Conservation (phyloP, 1,140 invertebrate genomes). For the Orussus abietinus region DNA sequence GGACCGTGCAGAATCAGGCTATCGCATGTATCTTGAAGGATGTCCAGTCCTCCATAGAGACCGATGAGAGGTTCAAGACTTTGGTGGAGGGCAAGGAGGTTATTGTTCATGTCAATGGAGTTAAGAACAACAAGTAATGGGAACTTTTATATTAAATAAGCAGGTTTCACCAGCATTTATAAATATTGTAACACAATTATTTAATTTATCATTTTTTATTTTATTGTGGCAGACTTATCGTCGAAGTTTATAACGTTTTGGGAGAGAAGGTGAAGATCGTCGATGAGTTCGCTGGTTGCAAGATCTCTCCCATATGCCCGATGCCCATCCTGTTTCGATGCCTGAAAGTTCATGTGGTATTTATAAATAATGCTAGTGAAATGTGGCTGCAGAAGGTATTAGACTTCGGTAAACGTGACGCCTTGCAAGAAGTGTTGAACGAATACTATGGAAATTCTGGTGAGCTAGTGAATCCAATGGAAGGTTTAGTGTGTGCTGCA, state of each 20-base stretch:
- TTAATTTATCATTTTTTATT: slow-evolving; percentile 8
- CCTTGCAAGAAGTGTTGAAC: slow-evolving; percentile 54
- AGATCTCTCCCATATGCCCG: slow-evolving; percentile 55
- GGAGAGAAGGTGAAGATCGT: slow-evolving; percentile 58
- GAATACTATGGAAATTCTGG: slow-evolving; percentile 57
- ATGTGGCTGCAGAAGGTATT: slow-evolving; percentile 59
- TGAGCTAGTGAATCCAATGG: slow-evolving; percentile 34
- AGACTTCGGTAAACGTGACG: slow-evolving; percentile 44
- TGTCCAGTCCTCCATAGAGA: slow-evolving; percentile 11
- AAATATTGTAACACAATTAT: slow-evolving; percentile 12
- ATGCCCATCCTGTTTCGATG: slow-evolving; percentile 56
- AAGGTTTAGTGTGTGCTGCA: slow-evolving; percentile 58
- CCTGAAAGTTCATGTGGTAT: slow-evolving; percentile 51
- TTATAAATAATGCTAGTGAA: slow-evolving; percentile 51
- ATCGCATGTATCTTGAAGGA: slow-evolving; percentile 48
- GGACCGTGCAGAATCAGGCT: slow-evolving; percentile 57
- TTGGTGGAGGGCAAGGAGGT: slow-evolving; percentile 31
- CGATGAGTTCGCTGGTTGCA: slow-evolving; percentile 48
- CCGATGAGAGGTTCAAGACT: slow-evolving; percentile 30
- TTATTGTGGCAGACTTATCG: slow-evolving; percentile 54
- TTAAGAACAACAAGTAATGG: slow-evolving; percentile 56
- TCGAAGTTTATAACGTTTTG: slow-evolving; percentile 55
- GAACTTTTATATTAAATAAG: slow-evolving; percentile 4
- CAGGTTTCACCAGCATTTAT: no score
- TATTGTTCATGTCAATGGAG: slow-evolving; percentile 58